Base-by-base conservation (phyloP, 2,113 vertebrate species). In the Oxygymnocypris stewartii region DNA sequence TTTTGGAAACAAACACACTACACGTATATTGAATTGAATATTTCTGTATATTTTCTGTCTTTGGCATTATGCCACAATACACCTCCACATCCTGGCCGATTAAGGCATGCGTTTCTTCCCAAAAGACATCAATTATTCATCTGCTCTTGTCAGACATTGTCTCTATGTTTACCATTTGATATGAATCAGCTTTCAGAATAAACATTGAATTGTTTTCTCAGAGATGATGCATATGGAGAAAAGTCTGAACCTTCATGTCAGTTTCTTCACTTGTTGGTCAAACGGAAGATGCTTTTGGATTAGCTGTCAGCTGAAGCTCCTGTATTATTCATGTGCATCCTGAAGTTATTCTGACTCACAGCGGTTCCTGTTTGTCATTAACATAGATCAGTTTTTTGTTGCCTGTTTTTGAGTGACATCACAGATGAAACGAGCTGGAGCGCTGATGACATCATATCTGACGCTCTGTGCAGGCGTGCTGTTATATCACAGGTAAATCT, bases 301-400 rank as follows among this genome's bases (percentile, higher is more conserved):
- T 20, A 63, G 25, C 75, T 40, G 59, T 67, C 59, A 76, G 42
- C 1, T 23, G 31, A 78, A 67, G 20, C 61, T 20, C 14, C 5
- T 69, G 59, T 40, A 54, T 85, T 85, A 79, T 85, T 79, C 28
- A 85, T 69, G 28, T 0, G 14, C 11, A 6, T 23, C 74, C 63
- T 14, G n/a, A 77, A 77, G 40, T n/a, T n/a, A 31, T 8, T 69
- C 28, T 85, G 75, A 79, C 14, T 85, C 84, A n/a, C 35, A 61
- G 49, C 6, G 14, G 3, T 16, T 3, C 28, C 59, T 25, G 11
- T 14, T 71, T 13, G 23, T 28, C 49, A 42, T 20, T n/a, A 37
- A 49, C 57, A 42, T 44, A 37, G 4, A 37, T 20, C 69, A 40
- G 69, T 1, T 42, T 40, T 73, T 18, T 23, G 37, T 31, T 31